Percentiles rank a stretch among this genome's conserved stretches.
Conservation (phyloP, 2,113 vertebrate species). For the Toxotes jaculatrix region DNA sequence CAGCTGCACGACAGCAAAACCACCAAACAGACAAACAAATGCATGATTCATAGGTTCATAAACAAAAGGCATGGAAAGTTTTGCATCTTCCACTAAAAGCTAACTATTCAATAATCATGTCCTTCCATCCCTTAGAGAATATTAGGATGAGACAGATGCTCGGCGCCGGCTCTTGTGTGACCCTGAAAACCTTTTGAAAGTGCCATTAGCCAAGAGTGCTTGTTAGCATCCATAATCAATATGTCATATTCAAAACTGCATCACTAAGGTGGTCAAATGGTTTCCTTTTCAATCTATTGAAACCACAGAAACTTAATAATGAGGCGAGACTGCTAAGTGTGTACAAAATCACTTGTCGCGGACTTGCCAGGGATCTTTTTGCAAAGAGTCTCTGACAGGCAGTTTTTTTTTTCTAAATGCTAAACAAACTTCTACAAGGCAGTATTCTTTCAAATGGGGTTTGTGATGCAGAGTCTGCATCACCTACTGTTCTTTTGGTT, state of each 20-base stretch:
- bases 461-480: not conserved
- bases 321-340: not conserved
- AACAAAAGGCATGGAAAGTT: not conserved
- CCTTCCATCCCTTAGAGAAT: not conserved
- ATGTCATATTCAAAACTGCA: not conserved
- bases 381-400: not conserved
- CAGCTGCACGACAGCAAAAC: too few species aligned
- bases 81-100: not conserved
- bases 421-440: not conserved
- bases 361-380: not conserved
- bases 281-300: conserved; percentile 15
- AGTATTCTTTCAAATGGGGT: not conserved
- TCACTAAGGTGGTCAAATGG: not conserved
- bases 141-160: conserved; percentile 4
- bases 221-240: conserved; percentile 50
- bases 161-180: conserved; percentile 15
- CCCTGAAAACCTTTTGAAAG: conserved; percentile 44
- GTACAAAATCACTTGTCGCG: not conserved
- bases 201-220: conserved; percentile 52
- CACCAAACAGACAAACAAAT: too few species aligned
- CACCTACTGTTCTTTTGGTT: not conserved
- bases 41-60: too few species aligned
- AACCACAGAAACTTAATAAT: conserved; percentile 2
- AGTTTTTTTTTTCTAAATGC: too few species aligned
- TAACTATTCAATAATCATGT: conserved; percentile 7